Evolutionary conservation across 1,140 invertebrate genomes (phyloP).

Genomic region (Geopemphigus sp.): DNA sequence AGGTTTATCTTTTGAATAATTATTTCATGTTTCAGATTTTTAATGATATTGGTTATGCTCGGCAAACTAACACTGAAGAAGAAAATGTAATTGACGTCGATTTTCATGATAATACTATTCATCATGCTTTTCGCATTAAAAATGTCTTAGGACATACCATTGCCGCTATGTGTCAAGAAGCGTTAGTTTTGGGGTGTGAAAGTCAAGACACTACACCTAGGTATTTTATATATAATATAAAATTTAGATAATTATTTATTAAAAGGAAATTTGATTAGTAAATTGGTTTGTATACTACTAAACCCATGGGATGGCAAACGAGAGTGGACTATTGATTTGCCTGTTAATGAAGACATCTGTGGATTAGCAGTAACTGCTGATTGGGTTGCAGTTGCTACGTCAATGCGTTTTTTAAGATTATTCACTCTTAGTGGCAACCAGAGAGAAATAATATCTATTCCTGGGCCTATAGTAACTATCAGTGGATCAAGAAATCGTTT

Average conservation of each 20-base stretch:
- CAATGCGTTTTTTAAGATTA: constrained; percentile 70
- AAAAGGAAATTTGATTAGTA: constrained; percentile 57
- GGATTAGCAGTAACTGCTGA: constrained; percentile 70
- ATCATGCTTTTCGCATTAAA: constrained; percentile 84
- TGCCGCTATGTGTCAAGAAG: constrained; percentile 77
- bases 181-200: constrained; percentile 75
- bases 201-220: constrained; percentile 60
- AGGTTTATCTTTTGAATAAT: neutral
- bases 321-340: constrained; percentile 80
- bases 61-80: constrained; percentile 68
- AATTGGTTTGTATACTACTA: constrained; percentile 73
- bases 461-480: constrained; percentile 71
- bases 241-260: neutral
- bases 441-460: constrained; percentile 70
- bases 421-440: constrained; percentile 84
- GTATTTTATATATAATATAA: constrained; percentile 53
- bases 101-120: constrained; percentile 87
- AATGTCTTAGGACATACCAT: constrained; percentile 80
- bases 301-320: constrained; percentile 75
- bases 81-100: constrained; percentile 87
- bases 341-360: constrained; percentile 72
- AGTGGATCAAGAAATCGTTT: constrained; percentile 69
- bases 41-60: constrained; percentile 81
- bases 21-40: constrained; percentile 62
- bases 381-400: constrained; percentile 77